Base-by-base conservation (phyloP, 2,113 vertebrate species). In the Anser brachyrhynchus region DNA sequence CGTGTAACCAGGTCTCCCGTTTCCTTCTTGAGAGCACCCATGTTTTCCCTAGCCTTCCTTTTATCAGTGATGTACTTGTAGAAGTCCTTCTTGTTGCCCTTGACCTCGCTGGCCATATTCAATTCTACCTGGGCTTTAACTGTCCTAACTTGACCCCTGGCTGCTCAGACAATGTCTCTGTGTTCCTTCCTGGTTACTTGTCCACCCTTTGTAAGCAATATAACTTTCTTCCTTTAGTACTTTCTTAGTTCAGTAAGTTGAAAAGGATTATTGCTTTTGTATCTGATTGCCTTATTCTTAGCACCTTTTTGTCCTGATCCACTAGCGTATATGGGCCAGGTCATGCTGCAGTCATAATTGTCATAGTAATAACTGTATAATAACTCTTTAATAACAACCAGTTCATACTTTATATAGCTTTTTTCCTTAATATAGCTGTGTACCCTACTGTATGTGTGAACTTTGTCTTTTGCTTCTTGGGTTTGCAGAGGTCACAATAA, bases 341-440 rank as follows among this genome's bases (percentile, higher is more conserved):
- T 57, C 17, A 29, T 26, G 19, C 14, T 79, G 1, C 9, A 28
- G 13, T 83, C 19, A 41, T 43, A 37, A 1, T 69, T 8, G 4
- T 26, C 26, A 15, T 23, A 11, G 6, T 72, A 64, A 44, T 51
- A 77, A 72, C 9, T 65, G 8, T 49, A 4, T 35, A 59, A 22
- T 28, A 58, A 19, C 21, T 65, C 21, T 31, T 13, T 62, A 37
- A 22, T 41, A 70, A 6, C 2, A 51, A 28, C 58, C 20, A 6
- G 5, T 82, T 77, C 49, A 17, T 43, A 46, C 22, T 71, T 82
- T 18, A 2, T 51, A 15, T 5, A 10, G 13, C 64, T 69, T 37
- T 35, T 54, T 54, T 81, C 57, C 2, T 2, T 43, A 61, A 11
- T 18, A 0, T 46, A 20, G 31, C 3, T 72, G 9, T 3, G 2